A percentile compares a stretch with the other conserved stretches of the same genome.
Conservation (phyloP, 2,888 invertebrate genomes). For the Chelonus formosanus region DNA sequence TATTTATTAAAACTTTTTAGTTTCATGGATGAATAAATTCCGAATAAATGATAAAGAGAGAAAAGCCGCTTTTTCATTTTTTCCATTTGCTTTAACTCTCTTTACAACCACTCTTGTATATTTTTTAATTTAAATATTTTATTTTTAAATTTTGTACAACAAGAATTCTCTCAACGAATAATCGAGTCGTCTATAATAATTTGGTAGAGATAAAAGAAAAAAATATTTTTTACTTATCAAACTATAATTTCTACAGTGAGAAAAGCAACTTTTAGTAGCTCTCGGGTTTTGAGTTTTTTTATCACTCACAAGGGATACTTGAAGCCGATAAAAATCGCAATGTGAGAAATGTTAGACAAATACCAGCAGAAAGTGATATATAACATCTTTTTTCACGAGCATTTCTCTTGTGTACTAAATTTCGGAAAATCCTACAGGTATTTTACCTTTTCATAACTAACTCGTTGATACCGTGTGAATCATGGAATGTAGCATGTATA, state of each 20-base stretch:
- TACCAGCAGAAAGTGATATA: too few species aligned
- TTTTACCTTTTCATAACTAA: not conserved
- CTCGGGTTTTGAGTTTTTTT: conserved; percentile 42
- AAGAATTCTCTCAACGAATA: too few species aligned
- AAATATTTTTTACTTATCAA: too few species aligned
- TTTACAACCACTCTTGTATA: not conserved
- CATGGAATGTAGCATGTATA: too few species aligned
- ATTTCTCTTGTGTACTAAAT: not conserved
- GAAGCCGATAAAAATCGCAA: conserved; percentile 42
- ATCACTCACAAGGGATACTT: conserved; percentile 40
- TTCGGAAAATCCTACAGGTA: not conserved
- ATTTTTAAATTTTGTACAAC: too few species aligned
- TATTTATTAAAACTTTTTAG: conserved; percentile 10
- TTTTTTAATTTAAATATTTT: too few species aligned
- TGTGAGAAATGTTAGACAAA: too few species aligned
- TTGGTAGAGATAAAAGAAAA: too few species aligned
- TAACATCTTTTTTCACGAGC: too few species aligned
- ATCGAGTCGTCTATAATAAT: too few species aligned
- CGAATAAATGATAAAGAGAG: not conserved
- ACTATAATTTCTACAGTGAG: not conserved
- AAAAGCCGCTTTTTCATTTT: not conserved
- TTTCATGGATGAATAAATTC: not conserved
- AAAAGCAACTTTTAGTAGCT: conserved; percentile 34
- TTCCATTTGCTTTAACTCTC: not conserved
- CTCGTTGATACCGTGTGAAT: too few species aligned